Base-by-base conservation (phyloP, 2,797 vertebrate genomes). In the Eurystomus glaucurus region DNA sequence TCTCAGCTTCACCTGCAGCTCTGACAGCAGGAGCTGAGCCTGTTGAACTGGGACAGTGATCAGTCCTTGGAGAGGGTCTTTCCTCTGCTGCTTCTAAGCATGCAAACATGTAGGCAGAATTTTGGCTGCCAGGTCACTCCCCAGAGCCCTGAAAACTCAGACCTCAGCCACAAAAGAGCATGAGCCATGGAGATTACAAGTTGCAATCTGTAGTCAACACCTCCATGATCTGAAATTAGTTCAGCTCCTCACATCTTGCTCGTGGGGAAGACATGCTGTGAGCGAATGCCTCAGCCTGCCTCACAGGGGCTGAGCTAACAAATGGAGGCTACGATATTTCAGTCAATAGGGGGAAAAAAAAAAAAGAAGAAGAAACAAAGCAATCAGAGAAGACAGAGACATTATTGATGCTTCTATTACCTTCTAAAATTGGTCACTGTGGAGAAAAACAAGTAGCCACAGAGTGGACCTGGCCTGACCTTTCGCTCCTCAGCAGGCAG, bases 371-470 rank as follows among this genome's bases (percentile, higher is more conserved):
- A 85, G 62, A 57, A 85, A 77, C 0, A 0, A 87, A 92, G 77
- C 92, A 83, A 91, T 90, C 80, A 64, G 68, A 66, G 85, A 97
- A 93, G 94, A 87, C 95, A 96, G 89, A 88, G 76, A 74, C 41
- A 55, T 97, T 97, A 97, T 94, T 95, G 97, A 97, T 96, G 97
- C 87, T 92, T 96, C 93, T 95, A 96, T 97, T 97, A 97, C 89
- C 1, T 39, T 79, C 89, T 83, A 69, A 96, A 97, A 97, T 95
- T 96, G 96, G 97, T 97, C 96, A 96, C 93, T 90, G 87, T 88
- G 94, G 96, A 95, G 93, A 90, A 91, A 95, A 97, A 96, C 96
- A 97, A 95, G 92, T 95, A 85, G 92, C 90, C 96, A 90, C 82
- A 85, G 92, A 94, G 85, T 86, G 85, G 92, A 96, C 93, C 66